phyloP scores from a whole-genome alignment of 2,797 vertebrate genomes.

The Myotis planiceps region DNA sequence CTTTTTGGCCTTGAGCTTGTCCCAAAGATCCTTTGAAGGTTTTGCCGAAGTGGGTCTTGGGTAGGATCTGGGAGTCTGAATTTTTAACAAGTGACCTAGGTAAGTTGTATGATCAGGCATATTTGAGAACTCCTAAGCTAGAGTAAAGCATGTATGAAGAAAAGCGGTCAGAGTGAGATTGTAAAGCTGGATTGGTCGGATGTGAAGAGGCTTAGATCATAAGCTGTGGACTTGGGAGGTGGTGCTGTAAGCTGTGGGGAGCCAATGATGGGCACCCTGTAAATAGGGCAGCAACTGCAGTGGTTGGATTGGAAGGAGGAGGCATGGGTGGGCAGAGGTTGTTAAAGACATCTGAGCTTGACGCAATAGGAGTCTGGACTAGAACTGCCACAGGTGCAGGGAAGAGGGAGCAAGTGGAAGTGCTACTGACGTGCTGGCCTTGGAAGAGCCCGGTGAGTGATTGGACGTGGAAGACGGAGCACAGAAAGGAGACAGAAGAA shows the following conservation, averaged over 20 bases:
- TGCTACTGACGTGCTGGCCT: not conserved
- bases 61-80: not conserved
- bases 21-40: not conserved
- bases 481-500: not conserved
- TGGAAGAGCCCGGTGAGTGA: not conserved
- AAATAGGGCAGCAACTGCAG: not conserved
- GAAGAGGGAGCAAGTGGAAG: not conserved
- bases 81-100: not conserved
- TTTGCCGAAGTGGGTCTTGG: not conserved
- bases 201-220: not conserved
- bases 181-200: not conserved
- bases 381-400: not conserved
- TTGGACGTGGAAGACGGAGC: not conserved
- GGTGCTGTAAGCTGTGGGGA: not conserved
- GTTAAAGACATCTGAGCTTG: not conserved
- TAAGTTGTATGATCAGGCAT: not conserved
- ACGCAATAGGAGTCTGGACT: not conserved
- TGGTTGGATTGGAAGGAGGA: not conserved
- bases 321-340: fast-evolving
- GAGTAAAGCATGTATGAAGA: not conserved
- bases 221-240: not conserved
- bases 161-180: not conserved
- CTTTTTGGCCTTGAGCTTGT: not conserved
- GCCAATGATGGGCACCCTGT: fast-evolving
- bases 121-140: not conserved